phyloP scores from a whole-genome alignment of 2,113 vertebrate genomes.

The Leuciscus idus region DNA sequence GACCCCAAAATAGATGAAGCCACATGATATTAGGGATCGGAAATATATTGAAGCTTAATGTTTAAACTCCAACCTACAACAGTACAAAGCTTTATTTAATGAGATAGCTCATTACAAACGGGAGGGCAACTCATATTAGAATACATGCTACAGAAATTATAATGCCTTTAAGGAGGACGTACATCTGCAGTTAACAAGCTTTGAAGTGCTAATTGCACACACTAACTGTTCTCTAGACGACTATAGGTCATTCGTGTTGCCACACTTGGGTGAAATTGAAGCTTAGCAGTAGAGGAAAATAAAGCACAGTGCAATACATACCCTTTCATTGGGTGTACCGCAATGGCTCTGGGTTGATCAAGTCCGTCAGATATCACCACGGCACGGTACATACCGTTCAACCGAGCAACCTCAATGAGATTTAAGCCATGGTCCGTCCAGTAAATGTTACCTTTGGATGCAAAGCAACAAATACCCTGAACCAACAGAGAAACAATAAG shows the following conservation, averaged over 20 bases:
- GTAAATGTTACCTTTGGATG: conserved; percentile 85
- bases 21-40: not conserved
- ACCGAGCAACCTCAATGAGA: conserved; percentile 86
- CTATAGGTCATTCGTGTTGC: conserved; percentile 5
- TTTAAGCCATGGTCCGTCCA: conserved; percentile 90
- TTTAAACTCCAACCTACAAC: not conserved
- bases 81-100: conserved; percentile 1
- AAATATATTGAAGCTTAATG: not conserved
- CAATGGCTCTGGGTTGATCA: conserved; percentile 86
- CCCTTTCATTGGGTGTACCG: conserved; percentile 84
- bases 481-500: conserved; percentile 18
- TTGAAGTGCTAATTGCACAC: conserved; percentile 26
- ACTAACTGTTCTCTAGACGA: conserved; percentile 11
- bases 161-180: not conserved
- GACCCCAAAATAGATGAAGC: not conserved
- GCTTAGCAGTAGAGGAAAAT: conserved; percentile 11
- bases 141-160: not conserved
- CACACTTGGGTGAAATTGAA: conserved; percentile 2
- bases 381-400: conserved; percentile 84
- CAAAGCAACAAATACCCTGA: conserved; percentile 8
- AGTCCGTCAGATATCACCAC: conserved; percentile 84
- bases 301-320: conserved; percentile 54
- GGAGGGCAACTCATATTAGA: not conserved
- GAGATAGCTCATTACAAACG: conserved; percentile 6
- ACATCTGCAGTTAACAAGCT: conserved; percentile 29